Conservation (phyloP, 2,888 invertebrate species). For the Ferrisia virgata region DNA sequence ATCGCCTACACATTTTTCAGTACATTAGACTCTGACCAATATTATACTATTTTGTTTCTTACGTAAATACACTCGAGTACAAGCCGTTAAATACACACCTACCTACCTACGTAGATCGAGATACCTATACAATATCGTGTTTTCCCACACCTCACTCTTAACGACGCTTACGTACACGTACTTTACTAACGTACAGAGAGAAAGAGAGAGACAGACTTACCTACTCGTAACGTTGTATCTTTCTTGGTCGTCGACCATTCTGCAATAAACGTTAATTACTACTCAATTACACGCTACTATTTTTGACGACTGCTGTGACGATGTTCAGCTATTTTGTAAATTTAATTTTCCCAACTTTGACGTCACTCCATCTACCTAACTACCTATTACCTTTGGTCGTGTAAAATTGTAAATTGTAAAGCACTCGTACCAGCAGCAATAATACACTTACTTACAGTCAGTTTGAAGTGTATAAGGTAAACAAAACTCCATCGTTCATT, state of each 20-base stretch:
- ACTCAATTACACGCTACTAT: neutral
- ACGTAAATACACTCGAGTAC: neutral
- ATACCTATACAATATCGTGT: too few species aligned
- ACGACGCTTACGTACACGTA: neutral
- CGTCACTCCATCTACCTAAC: too few species aligned
- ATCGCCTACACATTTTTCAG: neutral
- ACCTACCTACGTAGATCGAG: neutral
- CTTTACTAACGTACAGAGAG: too few species aligned
- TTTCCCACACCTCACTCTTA: neutral
- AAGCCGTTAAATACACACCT: neutral
- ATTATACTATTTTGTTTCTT: neutral
- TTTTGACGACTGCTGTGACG: neutral
- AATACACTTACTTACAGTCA: too few species aligned
- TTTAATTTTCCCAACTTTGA: neutral
- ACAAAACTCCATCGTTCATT: too few species aligned
- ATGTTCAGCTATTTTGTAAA: neutral
- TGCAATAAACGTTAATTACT: neutral
- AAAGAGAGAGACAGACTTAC: too few species aligned
- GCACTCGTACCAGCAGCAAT: too few species aligned
- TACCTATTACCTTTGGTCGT: too few species aligned
- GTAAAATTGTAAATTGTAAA: too few species aligned
- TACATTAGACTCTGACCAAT: neutral
- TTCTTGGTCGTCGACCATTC: neutral
- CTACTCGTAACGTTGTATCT: too few species aligned
- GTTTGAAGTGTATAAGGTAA: too few species aligned